Base-by-base conservation (phyloP, 2,113 vertebrate genomes). In the Polyodon spathula region DNA sequence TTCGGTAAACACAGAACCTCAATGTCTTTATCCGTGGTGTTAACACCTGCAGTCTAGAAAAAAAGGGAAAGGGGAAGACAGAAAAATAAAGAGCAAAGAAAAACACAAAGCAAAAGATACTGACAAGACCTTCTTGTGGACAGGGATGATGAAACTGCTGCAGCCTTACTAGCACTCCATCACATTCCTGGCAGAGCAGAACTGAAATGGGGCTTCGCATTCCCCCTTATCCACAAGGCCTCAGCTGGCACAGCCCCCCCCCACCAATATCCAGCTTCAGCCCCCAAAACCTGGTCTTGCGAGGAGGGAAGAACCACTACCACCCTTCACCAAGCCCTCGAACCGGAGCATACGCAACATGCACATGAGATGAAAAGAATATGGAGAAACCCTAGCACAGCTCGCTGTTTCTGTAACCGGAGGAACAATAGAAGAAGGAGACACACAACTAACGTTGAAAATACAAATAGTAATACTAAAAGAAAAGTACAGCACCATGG, bases 1-100 rank as follows among this genome's bases (percentile, higher is more conserved):
- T 99, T 99, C 89, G 93, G 92, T 88, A 99, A 89, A 92, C 91
- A 91, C 88, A 99, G 93, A 91, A 94, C 93, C 88, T 99, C 96
- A 88, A 99, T 99, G 73, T 99, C 96, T 92, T 97, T 98, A 90
- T 99, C 96, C 86, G 96, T 99, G 78, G 95, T 97, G 85, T 99
- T 99, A 89, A 99, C 96, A 93, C 96, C 96, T 88, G 96, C 96
- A 63, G 95, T 95, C 96, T 99, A 92, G 68, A 87, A 90, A 82
- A 86, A 73, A 73, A 68, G 63, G 75, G 60, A 63, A 67, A 73
- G 67, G 58, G 63, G 44, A 60, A 88, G 73, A 27, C 6, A 52
- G 27, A 39, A 46, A 37, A 67, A 71, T 65, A 67, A 64, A 15
- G 70, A 62, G 59, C 68, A 41, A 8, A 73, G 15, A 14, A 41